Base-by-base conservation (phyloP, 1,140 invertebrate genomes). In the Zaprionus davidi region DNA sequence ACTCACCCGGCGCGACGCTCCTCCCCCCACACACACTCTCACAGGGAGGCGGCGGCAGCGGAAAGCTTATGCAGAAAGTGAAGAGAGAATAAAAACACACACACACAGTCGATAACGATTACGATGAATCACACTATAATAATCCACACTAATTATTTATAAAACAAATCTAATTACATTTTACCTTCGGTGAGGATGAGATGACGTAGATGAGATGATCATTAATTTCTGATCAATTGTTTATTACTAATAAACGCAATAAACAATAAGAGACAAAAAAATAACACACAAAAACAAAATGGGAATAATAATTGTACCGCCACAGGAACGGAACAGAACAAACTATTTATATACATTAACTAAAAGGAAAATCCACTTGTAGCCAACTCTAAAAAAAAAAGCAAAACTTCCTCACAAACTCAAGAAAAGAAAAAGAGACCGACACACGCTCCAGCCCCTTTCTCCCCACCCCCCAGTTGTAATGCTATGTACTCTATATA, bases 131-230 rank as follows among this genome's bases (percentile, higher is more conserved):
- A 38, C 31, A 67, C 57, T 58, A 46, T 68, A 38, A 65, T 57
- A 67, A 26, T 60, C 53, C 49, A 67, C 20, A 72, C 62, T 73
- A 78, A 78, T 75, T 71, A 80, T 78, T 74, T 78, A 81, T 80
- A 80, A 70, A 71, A 67, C 49, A 88, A 88, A 64, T 24, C 74
- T 78, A 87, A 88, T 84, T 87, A 83, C 70, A 71, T 81, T 78
- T 81, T 81, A 81, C 69, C 71, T 60, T n/a, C 57, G 66, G 22
- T 49, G 20, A 46, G 24, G 44, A 57, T 65, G 31, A 64, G 41
- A 51, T 34, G 55, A 66, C 69, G 67, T 65, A 78, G 77, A 78
- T 78, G 65, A 82, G 65, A 82, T 68, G 66, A 58, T 69, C 51
- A 26, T 26, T 26, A 26, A 26, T 26, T 26, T 26, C 24, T 26